Percentiles rank a stretch among this genome's conserved stretches.
Conservation (phyloP, 92 coral and sea anemone species). For the Montipora capitata region DNA sequence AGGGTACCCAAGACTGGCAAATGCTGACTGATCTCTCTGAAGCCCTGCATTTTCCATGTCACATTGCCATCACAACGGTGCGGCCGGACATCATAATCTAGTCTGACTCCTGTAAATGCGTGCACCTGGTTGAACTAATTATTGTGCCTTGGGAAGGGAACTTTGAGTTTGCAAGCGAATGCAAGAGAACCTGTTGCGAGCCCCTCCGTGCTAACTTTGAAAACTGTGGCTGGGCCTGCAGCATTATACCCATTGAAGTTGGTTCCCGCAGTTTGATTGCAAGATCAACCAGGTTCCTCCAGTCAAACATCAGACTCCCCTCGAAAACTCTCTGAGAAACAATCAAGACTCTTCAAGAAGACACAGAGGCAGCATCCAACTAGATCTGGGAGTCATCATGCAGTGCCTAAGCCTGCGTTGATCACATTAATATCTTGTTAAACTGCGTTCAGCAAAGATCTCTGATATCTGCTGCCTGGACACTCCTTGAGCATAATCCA, state of each 20-base stretch:
- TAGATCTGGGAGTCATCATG: neutral
- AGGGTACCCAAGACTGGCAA: neutral
- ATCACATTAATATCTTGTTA: neutral
- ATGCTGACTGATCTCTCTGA: neutral
- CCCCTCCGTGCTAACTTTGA: no score
- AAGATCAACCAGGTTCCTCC: neutral
- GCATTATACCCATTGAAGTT: constrained; percentile 1
- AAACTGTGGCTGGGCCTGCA: no score
- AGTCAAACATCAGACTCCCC: constrained; percentile 1
- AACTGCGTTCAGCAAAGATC: neutral
- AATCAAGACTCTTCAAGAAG: neutral
- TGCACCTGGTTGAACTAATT: neutral
- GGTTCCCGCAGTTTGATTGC: neutral
- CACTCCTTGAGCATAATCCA: neutral
- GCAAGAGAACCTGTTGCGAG: no score
- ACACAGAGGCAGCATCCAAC: no score
- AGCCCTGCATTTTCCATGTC: neutral
- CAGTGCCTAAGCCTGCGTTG: neutral
- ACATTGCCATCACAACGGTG: constrained; percentile 1
- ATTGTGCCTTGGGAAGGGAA: no score
- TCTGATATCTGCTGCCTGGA: neutral
- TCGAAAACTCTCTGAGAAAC: neutral
- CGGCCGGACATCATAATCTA: no score
- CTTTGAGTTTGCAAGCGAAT: no score
- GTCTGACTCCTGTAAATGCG: neutral